Percentiles rank a stretch among this genome's conserved stretches.
phyloP scores from a whole-genome alignment of 2,888 invertebrate species.

The Seira sanloemensis region DNA sequence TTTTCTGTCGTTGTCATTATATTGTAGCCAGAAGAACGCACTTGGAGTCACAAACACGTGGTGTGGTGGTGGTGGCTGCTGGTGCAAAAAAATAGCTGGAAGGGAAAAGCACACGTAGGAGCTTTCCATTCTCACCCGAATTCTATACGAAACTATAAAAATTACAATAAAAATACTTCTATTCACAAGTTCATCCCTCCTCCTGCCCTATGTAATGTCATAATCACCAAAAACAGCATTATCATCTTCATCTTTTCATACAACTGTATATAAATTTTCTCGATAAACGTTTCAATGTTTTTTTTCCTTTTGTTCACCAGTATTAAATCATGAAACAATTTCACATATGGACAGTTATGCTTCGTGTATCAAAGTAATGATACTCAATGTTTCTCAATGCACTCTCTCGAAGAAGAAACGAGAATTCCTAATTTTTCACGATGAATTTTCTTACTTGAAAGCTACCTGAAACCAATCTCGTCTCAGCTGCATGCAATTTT shows the following conservation, averaged over 20 bases:
- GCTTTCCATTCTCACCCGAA: conserved; percentile 51
- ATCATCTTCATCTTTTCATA: conserved; percentile 13
- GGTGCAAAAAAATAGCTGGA: conserved; percentile 39
- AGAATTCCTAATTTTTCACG: too few relatives aligned
- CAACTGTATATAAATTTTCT: neutral
- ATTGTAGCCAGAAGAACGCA: conserved; percentile 50
- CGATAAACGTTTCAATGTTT: neutral
- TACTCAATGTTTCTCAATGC: too few relatives aligned
- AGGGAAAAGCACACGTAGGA: conserved; percentile 21
- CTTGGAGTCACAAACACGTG: conserved; percentile 44
- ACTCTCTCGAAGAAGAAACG: too few relatives aligned
- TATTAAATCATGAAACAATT: neutral
- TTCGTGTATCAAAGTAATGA: too few relatives aligned
- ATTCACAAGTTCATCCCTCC: conserved; percentile 51
- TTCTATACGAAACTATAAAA: conserved; percentile 39
- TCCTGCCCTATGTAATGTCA: conserved; percentile 40
- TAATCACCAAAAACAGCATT: conserved; percentile 30
- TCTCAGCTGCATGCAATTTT: too few relatives aligned
- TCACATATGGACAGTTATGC: too few relatives aligned
- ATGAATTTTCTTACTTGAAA: too few relatives aligned
- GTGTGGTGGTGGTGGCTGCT: conserved; percentile 40
- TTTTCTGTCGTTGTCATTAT: conserved; percentile 17
- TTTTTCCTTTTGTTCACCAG: neutral
- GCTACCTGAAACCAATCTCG: too few relatives aligned
- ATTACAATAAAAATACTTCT: conserved; percentile 28